Evolutionary conservation across 2,113 vertebrate genomes (phyloP).

Genomic region (Saguinus midas): DNA sequence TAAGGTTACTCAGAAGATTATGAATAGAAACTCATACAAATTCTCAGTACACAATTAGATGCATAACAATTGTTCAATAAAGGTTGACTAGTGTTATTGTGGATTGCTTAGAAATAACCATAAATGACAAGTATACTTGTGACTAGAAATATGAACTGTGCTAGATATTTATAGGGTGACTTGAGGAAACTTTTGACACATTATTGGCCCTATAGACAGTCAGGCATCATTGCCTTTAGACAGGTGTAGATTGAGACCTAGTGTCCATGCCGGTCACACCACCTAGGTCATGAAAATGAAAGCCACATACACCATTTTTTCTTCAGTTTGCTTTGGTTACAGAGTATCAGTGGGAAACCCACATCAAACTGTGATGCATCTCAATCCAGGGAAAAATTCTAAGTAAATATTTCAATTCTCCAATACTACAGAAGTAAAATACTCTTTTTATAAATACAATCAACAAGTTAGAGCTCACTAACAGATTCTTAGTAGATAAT

Average conservation of each 20-base stretch:
- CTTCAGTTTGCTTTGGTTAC: background rate
- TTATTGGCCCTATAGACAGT: background rate
- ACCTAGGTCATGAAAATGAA: background rate
- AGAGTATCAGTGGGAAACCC: background rate
- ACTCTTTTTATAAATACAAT: constrained; percentile 63
- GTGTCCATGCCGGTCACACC: background rate
- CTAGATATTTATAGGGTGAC: background rate
- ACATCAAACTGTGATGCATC: background rate
- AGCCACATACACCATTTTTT: background rate
- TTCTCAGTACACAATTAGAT: background rate
- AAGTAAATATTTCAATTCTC: background rate
- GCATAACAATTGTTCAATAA: background rate
- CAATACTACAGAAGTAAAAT: background rate
- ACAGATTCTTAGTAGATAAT: background rate
- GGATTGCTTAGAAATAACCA: background rate
- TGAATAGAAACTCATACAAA: background rate
- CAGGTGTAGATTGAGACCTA: background rate
- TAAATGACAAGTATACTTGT: background rate
- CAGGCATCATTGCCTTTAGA: background rate
- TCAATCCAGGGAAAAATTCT: background rate
- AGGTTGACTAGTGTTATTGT: background rate
- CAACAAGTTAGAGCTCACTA: background rate
- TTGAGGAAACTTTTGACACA: background rate
- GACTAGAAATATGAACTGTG: background rate
- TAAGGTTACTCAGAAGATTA: background rate